Conservation (phyloP, 1,140 invertebrate genomes). For the Adoxophyes honmai region DNA sequence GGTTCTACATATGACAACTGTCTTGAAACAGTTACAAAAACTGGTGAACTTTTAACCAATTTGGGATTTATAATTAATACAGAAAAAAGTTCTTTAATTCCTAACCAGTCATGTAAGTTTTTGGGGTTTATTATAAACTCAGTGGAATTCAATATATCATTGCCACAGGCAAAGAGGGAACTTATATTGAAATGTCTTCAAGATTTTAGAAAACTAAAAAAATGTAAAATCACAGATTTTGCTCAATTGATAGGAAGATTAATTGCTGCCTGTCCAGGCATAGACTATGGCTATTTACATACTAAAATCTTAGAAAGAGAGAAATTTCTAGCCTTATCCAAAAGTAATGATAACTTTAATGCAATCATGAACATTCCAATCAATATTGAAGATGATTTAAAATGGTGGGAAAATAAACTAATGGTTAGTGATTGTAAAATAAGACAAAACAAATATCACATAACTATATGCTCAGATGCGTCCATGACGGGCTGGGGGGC, state of each 20-base stretch:
- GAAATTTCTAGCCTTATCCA: not conserved
- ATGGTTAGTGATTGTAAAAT: too few relatives aligned
- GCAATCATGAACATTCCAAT: too few relatives aligned
- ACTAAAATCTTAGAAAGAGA: not conserved
- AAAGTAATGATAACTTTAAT: too few relatives aligned
- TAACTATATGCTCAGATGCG: not conserved
- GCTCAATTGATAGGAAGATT: not conserved
- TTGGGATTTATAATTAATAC: not conserved
- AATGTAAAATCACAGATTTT: not conserved
- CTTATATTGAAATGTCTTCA: too few relatives aligned
- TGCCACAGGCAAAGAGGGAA: too few relatives aligned
- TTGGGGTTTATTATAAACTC: constrained; percentile 4
- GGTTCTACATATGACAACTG: not conserved
- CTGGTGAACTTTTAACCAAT: not conserved
- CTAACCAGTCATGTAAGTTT: not conserved
- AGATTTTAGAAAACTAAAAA: not conserved
- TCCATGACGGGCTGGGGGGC: not conserved
- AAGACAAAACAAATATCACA: too few relatives aligned
- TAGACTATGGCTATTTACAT: not conserved
- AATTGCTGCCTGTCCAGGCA: not conserved
- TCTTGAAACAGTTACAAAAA: not conserved
- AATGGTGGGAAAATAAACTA: too few relatives aligned
- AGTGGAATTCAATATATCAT: too few relatives aligned
- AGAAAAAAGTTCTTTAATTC: not conserved
- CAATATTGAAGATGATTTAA: too few relatives aligned